Percentiles rank a stretch among this genome's conserved stretches.
Evolutionary conservation across 2,113 vertebrate species (phyloP).

Genomic region (Anguilla rostrata): DNA sequence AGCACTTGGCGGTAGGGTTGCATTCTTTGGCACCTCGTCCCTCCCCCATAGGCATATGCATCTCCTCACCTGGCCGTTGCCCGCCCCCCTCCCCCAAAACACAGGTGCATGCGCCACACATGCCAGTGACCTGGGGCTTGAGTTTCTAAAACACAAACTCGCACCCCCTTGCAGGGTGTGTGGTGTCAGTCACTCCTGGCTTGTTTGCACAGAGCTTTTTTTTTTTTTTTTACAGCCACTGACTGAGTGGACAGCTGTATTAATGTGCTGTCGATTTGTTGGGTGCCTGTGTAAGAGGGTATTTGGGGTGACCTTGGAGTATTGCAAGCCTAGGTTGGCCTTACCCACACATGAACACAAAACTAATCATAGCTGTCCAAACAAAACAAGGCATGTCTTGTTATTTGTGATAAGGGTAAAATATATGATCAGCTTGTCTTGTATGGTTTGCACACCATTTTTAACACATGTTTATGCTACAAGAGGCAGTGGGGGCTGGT

Average conservation of each 20-base stretch:
- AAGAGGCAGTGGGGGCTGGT: background rate
- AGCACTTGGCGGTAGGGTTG: conserved; percentile 35
- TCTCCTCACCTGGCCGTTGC: conserved; percentile 17
- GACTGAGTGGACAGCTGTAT: background rate
- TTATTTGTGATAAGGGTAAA: background rate
- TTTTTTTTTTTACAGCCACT: background rate
- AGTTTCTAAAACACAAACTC: conserved; percentile 61
- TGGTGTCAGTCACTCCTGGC: background rate
- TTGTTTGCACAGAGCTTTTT: background rate
- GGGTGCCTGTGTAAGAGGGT: background rate
- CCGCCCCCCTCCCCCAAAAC: background rate
- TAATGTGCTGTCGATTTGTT: background rate
- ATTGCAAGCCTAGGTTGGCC: conserved; percentile 4
- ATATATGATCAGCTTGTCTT: background rate
- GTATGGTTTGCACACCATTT: conserved; percentile 3
- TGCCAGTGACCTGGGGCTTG: conserved; percentile 51
- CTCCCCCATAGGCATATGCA: background rate
- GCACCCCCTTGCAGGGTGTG: background rate
- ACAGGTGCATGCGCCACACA: conserved; percentile 59
- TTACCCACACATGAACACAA: conserved; percentile 31
- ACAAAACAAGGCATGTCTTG: conserved; percentile 2
- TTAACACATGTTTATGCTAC: background rate
- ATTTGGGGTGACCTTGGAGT: background rate
- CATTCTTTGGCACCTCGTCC: background rate
- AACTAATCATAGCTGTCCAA: background rate